Percentiles rank a stretch among this genome's conserved stretches.
phyloP scores from a whole-genome alignment of 1,140 invertebrate species.

The Elysia chlorotica region DNA sequence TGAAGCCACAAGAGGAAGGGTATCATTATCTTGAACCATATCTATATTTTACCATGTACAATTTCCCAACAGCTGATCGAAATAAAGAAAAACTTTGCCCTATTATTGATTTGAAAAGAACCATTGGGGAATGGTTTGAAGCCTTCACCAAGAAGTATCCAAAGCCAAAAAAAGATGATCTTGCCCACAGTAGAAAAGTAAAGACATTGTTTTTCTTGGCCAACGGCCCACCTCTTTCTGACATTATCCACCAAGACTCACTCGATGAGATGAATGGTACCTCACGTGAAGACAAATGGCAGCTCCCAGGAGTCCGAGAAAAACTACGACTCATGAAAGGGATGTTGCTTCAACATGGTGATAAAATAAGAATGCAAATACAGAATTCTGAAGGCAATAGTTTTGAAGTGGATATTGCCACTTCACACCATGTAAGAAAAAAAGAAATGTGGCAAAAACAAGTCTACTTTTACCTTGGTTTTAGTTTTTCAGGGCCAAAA shows the following conservation, averaged over 20 bases:
- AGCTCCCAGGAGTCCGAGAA: constrained; percentile 2
- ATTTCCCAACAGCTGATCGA: constrained; percentile 11
- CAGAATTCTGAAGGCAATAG: background rate
- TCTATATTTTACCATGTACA: constrained; percentile 8
- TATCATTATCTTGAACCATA: background rate
- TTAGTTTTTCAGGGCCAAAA: constrained; percentile 34
- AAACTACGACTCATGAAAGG: background rate
- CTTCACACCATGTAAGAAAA: constrained; percentile 4
- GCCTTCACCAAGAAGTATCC: constrained; percentile 12
- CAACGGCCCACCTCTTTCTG: background rate
- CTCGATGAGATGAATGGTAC: background rate
- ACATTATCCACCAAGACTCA: constrained; percentile 4
- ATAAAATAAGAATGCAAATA: background rate
- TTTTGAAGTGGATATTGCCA: background rate
- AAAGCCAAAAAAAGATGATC: background rate
- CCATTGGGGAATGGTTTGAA: background rate
- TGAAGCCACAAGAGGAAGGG: background rate
- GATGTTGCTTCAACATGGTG: background rate
- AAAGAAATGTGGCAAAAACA: constrained; percentile 11
- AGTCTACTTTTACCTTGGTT: constrained; percentile 30
- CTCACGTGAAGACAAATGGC: background rate
- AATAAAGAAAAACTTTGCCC: background rate
- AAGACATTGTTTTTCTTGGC: constrained; percentile 15
- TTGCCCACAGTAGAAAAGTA: constrained; percentile 2
- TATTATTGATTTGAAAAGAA: background rate